Evolutionary conservation across 2,888 invertebrate genomes (phyloP), one percentile per base, ranked within the genome.

Genomic region (Metacarcinus magister): DNA sequence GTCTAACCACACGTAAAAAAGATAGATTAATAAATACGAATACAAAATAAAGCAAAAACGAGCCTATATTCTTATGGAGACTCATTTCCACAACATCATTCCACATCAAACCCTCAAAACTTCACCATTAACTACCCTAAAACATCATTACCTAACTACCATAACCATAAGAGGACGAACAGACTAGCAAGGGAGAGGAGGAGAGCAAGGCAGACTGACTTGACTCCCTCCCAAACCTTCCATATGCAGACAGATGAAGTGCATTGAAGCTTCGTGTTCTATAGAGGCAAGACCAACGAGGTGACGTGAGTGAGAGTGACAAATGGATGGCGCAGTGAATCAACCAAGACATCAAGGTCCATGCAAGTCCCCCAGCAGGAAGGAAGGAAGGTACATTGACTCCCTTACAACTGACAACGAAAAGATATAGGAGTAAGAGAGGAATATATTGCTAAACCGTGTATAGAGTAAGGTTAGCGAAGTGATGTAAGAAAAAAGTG

Each of bases 221-320:
- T 23, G 19, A 82, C 13, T 32, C 82, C 82, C 10, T 1, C 32
- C 82, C 82, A 32, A 82, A 8, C 82, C 82, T 32, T 82, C 32
- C 82, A 13, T 82, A 82, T 82, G 82, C 82, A 82, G 82, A 10
- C 82, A 82, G 82, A 82, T 32, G 28, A 82, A 23, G 32, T 32
- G 82, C 82, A 82, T 67, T 67, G 46, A 92, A n/a, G 10, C 48
- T 92, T 44, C 46, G n/a, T 16, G 44, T 28, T 46, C 23, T 44
- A 46, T 13, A 82, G 82, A 82, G 28, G 82, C 82, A 32, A 32
- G 82, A 82, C 10, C 32, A 82, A 82, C 82, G 82, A 82, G 32
- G 32, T 10, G 82, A 82, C 32, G 82, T 82, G 82, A 82, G 28
- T 82, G 82, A 32, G 82, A 82, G 82, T 82, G 82, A 82, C 82